These are phyloP conservation scores for Gorsachius goisagi DNA, from an alignment of 2,113 vertebrate species.

Conservation along the genomic window DNA sequence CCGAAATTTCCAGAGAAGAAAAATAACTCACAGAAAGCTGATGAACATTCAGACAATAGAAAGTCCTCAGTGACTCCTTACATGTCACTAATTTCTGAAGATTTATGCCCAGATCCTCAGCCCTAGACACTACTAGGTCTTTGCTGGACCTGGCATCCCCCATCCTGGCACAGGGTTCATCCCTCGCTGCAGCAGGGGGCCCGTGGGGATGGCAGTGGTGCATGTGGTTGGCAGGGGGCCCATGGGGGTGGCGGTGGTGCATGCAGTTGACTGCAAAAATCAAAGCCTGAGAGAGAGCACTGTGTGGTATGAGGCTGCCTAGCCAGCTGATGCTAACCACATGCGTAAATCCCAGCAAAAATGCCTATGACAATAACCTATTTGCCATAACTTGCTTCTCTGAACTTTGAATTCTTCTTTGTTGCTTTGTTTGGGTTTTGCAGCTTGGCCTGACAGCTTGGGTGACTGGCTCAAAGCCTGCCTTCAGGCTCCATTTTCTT, in stretches of 20 bases:
- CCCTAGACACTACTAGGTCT: not conserved
- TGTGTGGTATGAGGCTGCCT: not conserved
- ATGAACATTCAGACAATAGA: not conserved
- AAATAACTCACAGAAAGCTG: not conserved
- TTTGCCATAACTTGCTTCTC: not conserved
- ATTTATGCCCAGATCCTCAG: not conserved
- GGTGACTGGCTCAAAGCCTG: not conserved
- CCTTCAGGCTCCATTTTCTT: not conserved
- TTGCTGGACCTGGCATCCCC: not conserved
- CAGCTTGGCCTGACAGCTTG: not conserved
- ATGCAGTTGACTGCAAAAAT: not conserved
- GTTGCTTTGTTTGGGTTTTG: not conserved
- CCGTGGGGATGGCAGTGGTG: too few species aligned
- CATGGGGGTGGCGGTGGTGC: fast-evolving
- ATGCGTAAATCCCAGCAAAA: not conserved
- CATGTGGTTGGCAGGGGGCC: not conserved
- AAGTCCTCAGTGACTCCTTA: not conserved
- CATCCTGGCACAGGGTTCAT: not conserved
- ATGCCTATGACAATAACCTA: not conserved
- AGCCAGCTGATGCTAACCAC: not conserved
- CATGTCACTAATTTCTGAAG: not conserved
- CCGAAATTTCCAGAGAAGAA: not conserved
- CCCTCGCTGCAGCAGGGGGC: not conserved
- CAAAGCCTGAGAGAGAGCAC: not conserved
- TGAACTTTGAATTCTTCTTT: not conserved